These are phyloP conservation scores for Porites rus DNA, from an alignment of 92 coral and sea anemone genomes.

Conservation along the genomic window DNA sequence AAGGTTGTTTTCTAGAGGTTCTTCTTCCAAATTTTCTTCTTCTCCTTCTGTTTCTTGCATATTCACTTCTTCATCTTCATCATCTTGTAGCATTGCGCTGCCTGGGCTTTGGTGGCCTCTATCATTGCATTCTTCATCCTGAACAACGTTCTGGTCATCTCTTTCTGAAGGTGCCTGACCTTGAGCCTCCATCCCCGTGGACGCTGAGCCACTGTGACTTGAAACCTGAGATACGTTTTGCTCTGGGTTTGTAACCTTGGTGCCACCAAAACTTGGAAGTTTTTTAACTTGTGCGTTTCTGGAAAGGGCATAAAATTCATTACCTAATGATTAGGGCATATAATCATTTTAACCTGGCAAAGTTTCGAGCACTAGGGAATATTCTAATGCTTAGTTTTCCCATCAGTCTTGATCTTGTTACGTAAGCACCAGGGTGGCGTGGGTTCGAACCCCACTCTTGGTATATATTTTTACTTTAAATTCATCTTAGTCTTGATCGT, in stretches of 20 bases:
- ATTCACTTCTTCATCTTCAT: neutral
- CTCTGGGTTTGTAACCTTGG: neutral
- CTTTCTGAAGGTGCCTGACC: neutral
- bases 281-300: neutral
- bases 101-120: neutral
- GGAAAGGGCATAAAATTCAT: neutral
- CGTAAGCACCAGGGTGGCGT: constrained; percentile 64
- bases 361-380: too few species aligned
- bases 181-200: neutral
- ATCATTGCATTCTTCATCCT: neutral
- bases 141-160: too few species aligned
- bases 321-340: neutral
- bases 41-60: neutral
- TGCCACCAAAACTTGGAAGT: constrained; percentile 21
- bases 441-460: constrained; percentile 88
- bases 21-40: neutral
- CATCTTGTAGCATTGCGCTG: neutral
- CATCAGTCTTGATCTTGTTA: too few species aligned
- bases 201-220: neutral
- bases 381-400: too few species aligned
- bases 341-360: too few species aligned
- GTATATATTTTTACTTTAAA: neutral
- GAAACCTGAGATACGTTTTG: neutral
- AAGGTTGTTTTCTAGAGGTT: neutral
- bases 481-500: too few species aligned